Base-by-base conservation (phyloP, 1,140 invertebrate species). In the Cardiocondyla obscurior region DNA sequence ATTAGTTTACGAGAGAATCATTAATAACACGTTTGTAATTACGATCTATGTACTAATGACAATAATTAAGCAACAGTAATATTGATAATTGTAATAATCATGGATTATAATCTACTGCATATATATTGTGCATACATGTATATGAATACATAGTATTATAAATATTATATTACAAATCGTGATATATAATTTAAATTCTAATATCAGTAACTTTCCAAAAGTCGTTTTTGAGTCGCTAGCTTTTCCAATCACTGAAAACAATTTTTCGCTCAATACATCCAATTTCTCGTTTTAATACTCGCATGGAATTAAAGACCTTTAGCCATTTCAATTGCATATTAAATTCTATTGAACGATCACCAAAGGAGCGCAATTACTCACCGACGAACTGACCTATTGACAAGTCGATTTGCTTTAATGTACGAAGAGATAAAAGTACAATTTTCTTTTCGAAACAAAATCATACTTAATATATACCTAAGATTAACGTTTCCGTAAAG, bases 1-100 rank as follows among this genome's bases (percentile, higher is more conserved):
- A 49, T 65, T 12, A 10, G n/a, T 70, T 53, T 14, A 70, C 16
- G 28, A 51, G 69, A 72, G 22, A 57, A 73, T 73, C 28, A 57
- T 72, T 72, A 58, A 58, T 39, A 10, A 58, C 60, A 70, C 16
- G 36, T 53, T 65, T 44, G 14, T 53, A 70, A 53, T 36, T 36
- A 25, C 19, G 8, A 73, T 69, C 14, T 19, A 49, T 12, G 30
- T 28, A 62, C 64, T 39, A 57, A 73, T 58, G 25, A 25, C 8
- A 58, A 44, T 57, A 30, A 39, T 42, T 22, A 14, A 42, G 16
- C 51, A 69, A 49, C 30, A 62, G 58, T 36, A 62, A 46, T 33
- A 62, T 5, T 10, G 12, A 44, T 58, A 44, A 60, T 44, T 58
- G n/a, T 36, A 25, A 49, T 36, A 36, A 49, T 36, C 0, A 19